Base-by-base conservation (phyloP, 92 coral and sea anemone genomes). In the Galaxea fascicularis region DNA sequence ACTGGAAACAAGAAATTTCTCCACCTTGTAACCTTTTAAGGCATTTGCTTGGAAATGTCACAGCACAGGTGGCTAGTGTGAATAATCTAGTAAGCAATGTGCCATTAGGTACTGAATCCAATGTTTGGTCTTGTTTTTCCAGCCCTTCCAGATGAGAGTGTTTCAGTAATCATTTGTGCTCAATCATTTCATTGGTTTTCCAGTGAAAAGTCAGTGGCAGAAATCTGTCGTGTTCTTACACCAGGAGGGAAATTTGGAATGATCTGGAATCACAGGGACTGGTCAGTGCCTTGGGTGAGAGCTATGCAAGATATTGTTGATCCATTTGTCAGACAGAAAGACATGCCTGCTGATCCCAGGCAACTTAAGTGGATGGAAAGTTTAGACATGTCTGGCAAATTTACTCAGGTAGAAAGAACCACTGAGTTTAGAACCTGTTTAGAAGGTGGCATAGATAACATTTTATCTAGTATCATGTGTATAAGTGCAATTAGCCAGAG, bases 181-280 rank as follows among this genome's bases (percentile, higher is more conserved):
- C 93, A 91, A 59, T 71, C 93, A 49, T 94, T 93, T 71, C 98
- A 95, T 83, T 95, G 94, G 94, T 93, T 95, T 85, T 82, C 95
- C 13, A 89, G 87, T 74, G 79, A 88, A 25, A 68, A 88, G 76
- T 85, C 98, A 59, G 85, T 91, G 44, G 59, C 86, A 10, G 98
- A 95, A 89, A 92, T 95, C 29, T 89, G 91, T 78, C 92, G 98
- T 60, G 93, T 95, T 70, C 92, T 95, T 79, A 82, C 85, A 74
- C 98, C 95, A 20, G 84, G 92, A 22, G 98, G 95, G 17, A 87
- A 74, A 45, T 89, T 89, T 66, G 98, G 97, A 28, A 79, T 93
- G 86, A 91, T 93, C 28, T 95, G 98, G 98, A 94, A 93, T 80
- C 77, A 88, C 31, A 81, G 94, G n/a, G 93, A 95, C 73, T 85